These are phyloP conservation scores for Macropis europaea DNA, from an alignment of 2,888 invertebrate genomes.

Conservation along the genomic window DNA sequence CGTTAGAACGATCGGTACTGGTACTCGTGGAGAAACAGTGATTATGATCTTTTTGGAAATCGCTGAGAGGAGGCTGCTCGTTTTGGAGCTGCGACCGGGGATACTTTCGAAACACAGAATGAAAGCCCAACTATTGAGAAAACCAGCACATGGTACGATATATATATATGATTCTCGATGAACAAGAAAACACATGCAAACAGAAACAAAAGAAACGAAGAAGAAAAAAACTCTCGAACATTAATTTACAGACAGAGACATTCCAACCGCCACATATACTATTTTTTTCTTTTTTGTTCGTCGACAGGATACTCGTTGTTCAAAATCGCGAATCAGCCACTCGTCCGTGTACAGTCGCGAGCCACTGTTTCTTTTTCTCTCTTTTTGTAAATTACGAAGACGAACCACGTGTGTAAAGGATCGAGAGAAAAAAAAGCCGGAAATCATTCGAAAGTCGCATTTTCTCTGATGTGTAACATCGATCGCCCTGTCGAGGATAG, in stretches of 20 bases:
- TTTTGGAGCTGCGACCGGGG: slow-evolving; percentile 20
- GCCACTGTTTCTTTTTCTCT: no score
- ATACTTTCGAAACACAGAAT: neutral
- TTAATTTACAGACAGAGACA: slow-evolving; percentile 73
- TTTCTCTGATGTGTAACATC: slow-evolving; percentile 71
- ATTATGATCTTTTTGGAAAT: slow-evolving; percentile 37
- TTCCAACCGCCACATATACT: slow-evolving; percentile 75
- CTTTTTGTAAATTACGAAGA: no score
- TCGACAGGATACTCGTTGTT: slow-evolving; percentile 63
- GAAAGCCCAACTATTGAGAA: no score
- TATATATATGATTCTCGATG: neutral
- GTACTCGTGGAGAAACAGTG: slow-evolving; percentile 11
- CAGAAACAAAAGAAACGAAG: neutral
- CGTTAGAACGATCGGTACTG: neutral
- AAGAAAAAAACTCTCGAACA: slow-evolving; percentile 30
- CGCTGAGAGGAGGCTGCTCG: slow-evolving; percentile 50
- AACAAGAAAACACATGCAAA: neutral
- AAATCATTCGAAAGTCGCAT: slow-evolving; percentile 72
- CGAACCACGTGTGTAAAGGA: no score
- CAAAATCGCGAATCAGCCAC: slow-evolving; percentile 53
- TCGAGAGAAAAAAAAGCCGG: slow-evolving; percentile 56
- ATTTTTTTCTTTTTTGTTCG: slow-evolving; percentile 46
- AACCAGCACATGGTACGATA: no score
- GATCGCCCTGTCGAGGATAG: slow-evolving; percentile 66
- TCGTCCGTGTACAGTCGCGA: no score